These are phyloP conservation scores for Tadarida brasiliensis DNA, from an alignment of 2,797 vertebrate species.

Conservation along the genomic window DNA sequence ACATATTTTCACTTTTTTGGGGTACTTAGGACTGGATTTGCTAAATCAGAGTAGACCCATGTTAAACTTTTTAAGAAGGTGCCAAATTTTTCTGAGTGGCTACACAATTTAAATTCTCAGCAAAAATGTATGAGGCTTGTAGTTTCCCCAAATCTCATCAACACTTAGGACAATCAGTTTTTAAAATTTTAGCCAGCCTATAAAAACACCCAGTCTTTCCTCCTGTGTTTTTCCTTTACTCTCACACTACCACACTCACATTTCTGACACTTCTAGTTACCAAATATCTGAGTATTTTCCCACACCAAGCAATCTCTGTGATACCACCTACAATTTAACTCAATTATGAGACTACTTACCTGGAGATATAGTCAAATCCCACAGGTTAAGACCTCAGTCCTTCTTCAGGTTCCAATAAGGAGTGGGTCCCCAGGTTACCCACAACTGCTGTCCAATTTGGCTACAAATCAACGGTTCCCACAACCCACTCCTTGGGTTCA, in stretches of 20 bases:
- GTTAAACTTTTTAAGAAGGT: constrained; percentile 35
- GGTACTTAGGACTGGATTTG: neutral
- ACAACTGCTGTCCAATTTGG: neutral
- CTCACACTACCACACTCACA: too few species aligned
- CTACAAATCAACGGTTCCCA: neutral
- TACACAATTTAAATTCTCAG: neutral
- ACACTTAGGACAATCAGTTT: neutral
- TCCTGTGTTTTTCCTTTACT: neutral
- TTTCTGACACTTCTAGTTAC: too few species aligned
- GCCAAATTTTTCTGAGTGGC: neutral
- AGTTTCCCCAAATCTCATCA: neutral
- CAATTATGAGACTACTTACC: too few species aligned
- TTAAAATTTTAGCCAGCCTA: neutral
- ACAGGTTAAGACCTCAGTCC: neutral
- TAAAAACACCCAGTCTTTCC: neutral
- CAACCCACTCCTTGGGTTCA: too few species aligned
- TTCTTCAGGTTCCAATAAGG: neutral
- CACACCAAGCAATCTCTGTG: too few species aligned
- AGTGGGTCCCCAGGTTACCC: neutral
- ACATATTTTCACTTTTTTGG: neutral
- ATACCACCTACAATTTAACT: too few species aligned
- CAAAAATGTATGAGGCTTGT: neutral
- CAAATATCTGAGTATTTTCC: too few species aligned
- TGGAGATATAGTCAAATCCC: too few species aligned
- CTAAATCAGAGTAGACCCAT: neutral